phyloP scores from a whole-genome alignment of 2,888 invertebrate genomes.

The Eucera pruinosa region DNA sequence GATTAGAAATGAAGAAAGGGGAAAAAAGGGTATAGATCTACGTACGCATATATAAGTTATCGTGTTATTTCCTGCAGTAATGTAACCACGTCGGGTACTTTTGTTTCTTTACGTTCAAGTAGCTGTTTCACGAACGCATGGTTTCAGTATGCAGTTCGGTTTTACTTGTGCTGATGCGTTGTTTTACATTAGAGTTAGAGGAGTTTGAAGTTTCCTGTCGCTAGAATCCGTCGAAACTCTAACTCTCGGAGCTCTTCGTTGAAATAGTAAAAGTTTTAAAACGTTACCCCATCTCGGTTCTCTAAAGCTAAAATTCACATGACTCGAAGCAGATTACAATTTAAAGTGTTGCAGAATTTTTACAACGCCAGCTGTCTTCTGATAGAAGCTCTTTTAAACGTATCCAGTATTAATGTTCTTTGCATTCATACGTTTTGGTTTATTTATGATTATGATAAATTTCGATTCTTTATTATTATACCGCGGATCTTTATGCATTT shows the following conservation, averaged over 20 bases:
- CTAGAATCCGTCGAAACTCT: slow-evolving; percentile 11
- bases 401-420: too few species aligned
- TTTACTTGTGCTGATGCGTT: slow-evolving; percentile 44
- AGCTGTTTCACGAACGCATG: slow-evolving; percentile 54
- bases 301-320: background rate
- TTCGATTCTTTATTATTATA: too few species aligned
- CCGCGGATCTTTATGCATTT: too few species aligned
- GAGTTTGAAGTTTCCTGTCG: slow-evolving; percentile 25
- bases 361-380: background rate
- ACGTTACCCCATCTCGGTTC: slow-evolving; percentile 5
- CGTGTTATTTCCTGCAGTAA: background rate
- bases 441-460: too few species aligned
- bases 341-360: background rate
- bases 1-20: slow-evolving; percentile 20
- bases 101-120: slow-evolving; percentile 20
- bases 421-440: too few species aligned
- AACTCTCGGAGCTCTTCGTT: background rate
- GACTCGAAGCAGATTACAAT: background rate
- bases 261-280: slow-evolving; percentile 17
- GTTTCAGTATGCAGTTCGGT: slow-evolving; percentile 44
- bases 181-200: slow-evolving; percentile 50
- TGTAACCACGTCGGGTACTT: background rate
- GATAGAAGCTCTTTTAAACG: background rate
- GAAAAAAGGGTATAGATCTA: background rate
- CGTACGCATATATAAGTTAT: too few species aligned